Evolutionary conservation across 2,113 vertebrate species (phyloP).

Genomic region (Dromas ardeola): DNA sequence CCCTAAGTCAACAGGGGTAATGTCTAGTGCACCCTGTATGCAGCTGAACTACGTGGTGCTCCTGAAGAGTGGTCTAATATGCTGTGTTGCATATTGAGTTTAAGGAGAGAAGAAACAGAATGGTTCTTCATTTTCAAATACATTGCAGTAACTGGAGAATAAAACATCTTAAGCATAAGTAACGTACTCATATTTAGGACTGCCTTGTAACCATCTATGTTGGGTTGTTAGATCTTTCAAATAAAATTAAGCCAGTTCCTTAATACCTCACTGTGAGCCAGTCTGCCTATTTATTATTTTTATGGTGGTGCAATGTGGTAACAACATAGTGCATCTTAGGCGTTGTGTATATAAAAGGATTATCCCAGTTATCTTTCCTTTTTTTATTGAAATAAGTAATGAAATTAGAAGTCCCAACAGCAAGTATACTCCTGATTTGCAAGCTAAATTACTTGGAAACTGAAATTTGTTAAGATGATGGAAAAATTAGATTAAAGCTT

Average conservation of each 20-base stretch:
- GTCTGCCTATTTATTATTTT: not conserved
- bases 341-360: not conserved
- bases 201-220: not conserved
- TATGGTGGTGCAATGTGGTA: not conserved
- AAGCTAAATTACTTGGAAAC: not conserved
- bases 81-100: not conserved
- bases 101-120: not conserved
- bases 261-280: not conserved
- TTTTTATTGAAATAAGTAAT: not conserved
- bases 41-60: not conserved
- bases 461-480: not conserved
- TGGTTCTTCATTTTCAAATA: not conserved
- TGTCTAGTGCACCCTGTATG: not conserved
- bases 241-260: not conserved
- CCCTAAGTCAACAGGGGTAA: constrained; percentile 17
- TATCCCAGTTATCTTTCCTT: not conserved
- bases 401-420: not conserved
- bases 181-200: not conserved
- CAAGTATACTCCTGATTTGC: not conserved
- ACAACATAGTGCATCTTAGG: not conserved
- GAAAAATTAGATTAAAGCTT: not conserved
- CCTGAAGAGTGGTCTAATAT: not conserved
- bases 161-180: not conserved
- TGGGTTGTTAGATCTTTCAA: not conserved
- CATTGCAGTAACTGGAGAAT: not conserved